Base-by-base conservation (phyloP, 2,888 invertebrate genomes). In the Acleris holmiana region DNA sequence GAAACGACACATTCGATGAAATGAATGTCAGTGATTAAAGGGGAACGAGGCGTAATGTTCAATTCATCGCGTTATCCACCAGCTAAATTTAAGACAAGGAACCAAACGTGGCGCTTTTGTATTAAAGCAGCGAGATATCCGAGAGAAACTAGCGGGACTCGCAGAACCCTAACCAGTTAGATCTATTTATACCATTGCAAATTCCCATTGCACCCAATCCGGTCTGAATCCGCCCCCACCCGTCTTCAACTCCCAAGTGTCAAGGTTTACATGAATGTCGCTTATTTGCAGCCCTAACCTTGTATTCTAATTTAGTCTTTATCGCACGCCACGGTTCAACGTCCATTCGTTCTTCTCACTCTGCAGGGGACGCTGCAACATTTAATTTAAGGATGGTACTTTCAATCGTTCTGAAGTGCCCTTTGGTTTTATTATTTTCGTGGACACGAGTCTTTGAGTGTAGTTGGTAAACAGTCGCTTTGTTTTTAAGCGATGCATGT, bases 261-360 rank as follows among this genome's bases (percentile, higher is more conserved):
- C 65, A 65, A 65, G 65, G 65, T 55, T 50, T 54, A 50, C 23
- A 41, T 25, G 56, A 56, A 57, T 66, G 66, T 53, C 56, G 56
- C 29, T 46, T 56, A 56, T 55, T 66, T 59, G 60, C 61, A 61
- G 64, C 61, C 61, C 58, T 60, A 50, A 58, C 74, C 75, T 74
- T 73, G 71, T 59, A 60, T 62, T 66, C 66, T 70, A 74, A 74
- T 70, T 72, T 61, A 66, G 70, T 62, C 67, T 73, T 71, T 73
- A 71, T 76, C 67, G 64, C 69, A 48, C 46, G 54, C 69, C 18
- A 67, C 69, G 71, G 70, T 62, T 57, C 57, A 53, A 21, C 29
- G 56, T 10, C 53, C 66, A 53, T 18, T 47, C n/a, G 23, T 5
- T 19, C 7, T 57, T 47, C 15, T 29, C 44, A 4, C 51, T 51